These are phyloP conservation scores for Gymnarchus niloticus DNA, from an alignment of 2,113 vertebrate genomes.

Conservation along the genomic window DNA sequence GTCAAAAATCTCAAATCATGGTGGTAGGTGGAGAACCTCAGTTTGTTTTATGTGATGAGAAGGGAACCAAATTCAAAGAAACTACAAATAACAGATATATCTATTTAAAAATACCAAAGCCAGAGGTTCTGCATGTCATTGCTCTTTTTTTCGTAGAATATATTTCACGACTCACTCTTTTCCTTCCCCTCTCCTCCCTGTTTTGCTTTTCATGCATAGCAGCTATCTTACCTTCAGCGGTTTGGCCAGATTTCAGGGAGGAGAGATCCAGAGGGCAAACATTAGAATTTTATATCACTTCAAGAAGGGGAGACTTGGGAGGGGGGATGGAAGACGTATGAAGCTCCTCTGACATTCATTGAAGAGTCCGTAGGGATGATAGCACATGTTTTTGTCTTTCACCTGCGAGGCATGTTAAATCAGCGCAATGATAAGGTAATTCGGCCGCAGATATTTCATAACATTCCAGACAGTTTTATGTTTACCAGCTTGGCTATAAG, in stretches of 20 bases:
- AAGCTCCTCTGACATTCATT: slow-evolving; percentile 77
- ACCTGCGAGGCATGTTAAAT: slow-evolving; percentile 87
- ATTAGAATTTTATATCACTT: slow-evolving; percentile 58
- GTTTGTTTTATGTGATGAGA: not conserved
- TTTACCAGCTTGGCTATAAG: slow-evolving; percentile 69
- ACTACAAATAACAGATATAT: slow-evolving; percentile 19
- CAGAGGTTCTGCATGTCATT: slow-evolving; percentile 17
- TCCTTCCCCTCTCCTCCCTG: slow-evolving; percentile 26
- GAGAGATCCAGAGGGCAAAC: slow-evolving; percentile 59
- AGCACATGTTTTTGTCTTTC: slow-evolving; percentile 82
- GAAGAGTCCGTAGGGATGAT: slow-evolving; percentile 77
- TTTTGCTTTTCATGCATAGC: slow-evolving; percentile 72
- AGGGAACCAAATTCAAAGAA: slow-evolving; percentile 9
- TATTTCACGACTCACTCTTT: slow-evolving; percentile 43
- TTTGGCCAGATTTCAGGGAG: slow-evolving; percentile 73
- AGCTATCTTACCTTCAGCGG: slow-evolving; percentile 75
- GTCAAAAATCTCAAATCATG: slow-evolving; percentile 39
- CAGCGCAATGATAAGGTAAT: slow-evolving; percentile 81
- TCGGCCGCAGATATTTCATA: slow-evolving; percentile 76
- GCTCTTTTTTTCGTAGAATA: slow-evolving; percentile 28
- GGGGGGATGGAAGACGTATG: slow-evolving; percentile 72
- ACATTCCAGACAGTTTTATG: slow-evolving; percentile 76
- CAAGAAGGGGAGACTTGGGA: slow-evolving; percentile 61
- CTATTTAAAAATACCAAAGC: slow-evolving; percentile 22
- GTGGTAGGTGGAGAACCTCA: slow-evolving; percentile 14